Percentiles rank a stretch among this genome's conserved stretches.
These are phyloP conservation scores for Mesembrinibis cayennensis DNA, from an alignment of 2,113 vertebrate species.

Conservation along the genomic window DNA sequence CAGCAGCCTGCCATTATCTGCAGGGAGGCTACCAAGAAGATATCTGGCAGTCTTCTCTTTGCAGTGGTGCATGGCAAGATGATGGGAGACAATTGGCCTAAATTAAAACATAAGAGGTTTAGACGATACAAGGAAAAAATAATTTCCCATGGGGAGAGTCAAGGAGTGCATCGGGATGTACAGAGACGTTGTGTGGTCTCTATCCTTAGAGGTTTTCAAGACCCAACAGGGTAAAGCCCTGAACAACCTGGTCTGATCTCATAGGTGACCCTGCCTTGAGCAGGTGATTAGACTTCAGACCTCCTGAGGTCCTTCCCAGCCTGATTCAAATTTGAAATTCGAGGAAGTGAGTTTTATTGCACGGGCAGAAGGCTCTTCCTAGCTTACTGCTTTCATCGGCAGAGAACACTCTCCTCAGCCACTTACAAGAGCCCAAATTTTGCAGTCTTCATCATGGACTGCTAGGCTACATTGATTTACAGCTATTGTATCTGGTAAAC, in stretches of 20 bases:
- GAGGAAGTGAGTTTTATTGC: background rate
- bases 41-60: background rate
- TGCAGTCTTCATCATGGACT: background rate
- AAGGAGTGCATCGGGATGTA: background rate
- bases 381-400: background rate
- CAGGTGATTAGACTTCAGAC: background rate
- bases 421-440: background rate
- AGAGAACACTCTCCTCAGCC: background rate
- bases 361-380: background rate
- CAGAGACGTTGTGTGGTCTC: background rate
- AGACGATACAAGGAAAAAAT: background rate
- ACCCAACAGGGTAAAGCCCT: background rate
- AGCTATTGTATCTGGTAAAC: background rate
- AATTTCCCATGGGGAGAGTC: background rate
- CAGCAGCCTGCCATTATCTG: background rate
- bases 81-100: background rate
- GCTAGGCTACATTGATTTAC: background rate
- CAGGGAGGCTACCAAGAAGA: background rate
- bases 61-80: background rate
- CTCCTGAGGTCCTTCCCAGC: background rate
- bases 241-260: background rate
- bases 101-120: background rate
- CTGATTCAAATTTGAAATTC: background rate
- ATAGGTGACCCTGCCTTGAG: background rate
- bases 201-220: background rate